phyloP scores from a whole-genome alignment of 2,797 vertebrate genomes.

The Phoxinus dragarum region DNA sequence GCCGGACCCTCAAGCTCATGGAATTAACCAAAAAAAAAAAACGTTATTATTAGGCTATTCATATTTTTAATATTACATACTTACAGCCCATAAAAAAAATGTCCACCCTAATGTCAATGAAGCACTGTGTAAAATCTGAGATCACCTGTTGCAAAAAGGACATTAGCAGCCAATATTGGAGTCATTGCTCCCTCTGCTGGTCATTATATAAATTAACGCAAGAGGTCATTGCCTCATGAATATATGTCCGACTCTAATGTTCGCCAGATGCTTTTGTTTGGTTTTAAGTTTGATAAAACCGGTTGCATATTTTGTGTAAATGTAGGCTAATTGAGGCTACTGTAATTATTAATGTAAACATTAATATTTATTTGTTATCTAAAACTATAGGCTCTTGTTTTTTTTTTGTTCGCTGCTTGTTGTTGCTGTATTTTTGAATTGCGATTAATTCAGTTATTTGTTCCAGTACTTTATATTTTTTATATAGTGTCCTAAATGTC shows the following conservation, averaged over 20 bases:
- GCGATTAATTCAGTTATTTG: background rate
- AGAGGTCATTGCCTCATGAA: background rate
- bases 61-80: background rate
- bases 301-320: background rate
- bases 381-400: background rate
- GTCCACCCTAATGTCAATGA: background rate
- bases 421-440: background rate
- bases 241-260: background rate
- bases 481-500: background rate
- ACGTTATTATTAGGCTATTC: no score
- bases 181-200: constrained; percentile 47
- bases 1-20: background rate
- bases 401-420: background rate
- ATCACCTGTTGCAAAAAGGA: background rate
- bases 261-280: background rate
- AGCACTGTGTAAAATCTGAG: background rate
- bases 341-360: background rate
- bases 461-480: background rate
- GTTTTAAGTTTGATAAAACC: background rate
- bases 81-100: background rate
- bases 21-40: background rate
- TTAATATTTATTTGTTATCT: background rate
- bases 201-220: constrained; percentile 55
- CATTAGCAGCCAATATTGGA: background rate
- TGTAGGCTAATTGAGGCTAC: no score